These are phyloP conservation scores for Carassius gibelio DNA, from an alignment of 2,113 vertebrate genomes.

Conservation along the genomic window DNA sequence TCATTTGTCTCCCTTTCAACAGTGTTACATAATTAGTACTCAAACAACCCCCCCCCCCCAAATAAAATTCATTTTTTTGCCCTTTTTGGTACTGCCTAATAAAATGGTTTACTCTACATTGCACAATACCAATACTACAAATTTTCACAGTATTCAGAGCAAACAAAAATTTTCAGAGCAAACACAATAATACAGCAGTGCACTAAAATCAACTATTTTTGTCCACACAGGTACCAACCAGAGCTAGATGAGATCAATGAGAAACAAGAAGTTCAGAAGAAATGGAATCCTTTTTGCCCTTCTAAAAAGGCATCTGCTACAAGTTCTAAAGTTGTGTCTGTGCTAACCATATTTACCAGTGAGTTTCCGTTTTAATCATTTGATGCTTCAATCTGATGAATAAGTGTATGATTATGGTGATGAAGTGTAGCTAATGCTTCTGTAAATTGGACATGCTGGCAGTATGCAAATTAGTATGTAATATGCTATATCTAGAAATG, in stretches of 20 bases:
- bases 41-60: neutral
- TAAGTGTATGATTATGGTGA: neutral
- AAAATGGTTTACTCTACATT: neutral
- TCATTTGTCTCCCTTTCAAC: no score
- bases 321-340: slow-evolving; percentile 72
- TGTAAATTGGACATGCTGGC: neutral
- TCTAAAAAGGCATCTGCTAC: slow-evolving; percentile 58
- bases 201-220: neutral
- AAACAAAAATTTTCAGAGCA: neutral
- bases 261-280: slow-evolving; percentile 50
- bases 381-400: neutral
- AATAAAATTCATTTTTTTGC: neutral
- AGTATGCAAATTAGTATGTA: neutral
- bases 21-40: neutral
- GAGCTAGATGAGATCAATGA: slow-evolving; percentile 57
- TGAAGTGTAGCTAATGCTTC: neutral
- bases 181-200: neutral
- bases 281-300: slow-evolving; percentile 62
- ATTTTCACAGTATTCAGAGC: neutral
- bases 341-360: slow-evolving; percentile 65
- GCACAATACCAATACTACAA: no score
- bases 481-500: neutral
- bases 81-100: neutral
- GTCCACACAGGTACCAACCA: slow-evolving; percentile 71
- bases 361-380: slow-evolving; percentile 44